Evolutionary conservation across 1,140 invertebrate species (phyloP).

Genomic region (Prorops nasuta): DNA sequence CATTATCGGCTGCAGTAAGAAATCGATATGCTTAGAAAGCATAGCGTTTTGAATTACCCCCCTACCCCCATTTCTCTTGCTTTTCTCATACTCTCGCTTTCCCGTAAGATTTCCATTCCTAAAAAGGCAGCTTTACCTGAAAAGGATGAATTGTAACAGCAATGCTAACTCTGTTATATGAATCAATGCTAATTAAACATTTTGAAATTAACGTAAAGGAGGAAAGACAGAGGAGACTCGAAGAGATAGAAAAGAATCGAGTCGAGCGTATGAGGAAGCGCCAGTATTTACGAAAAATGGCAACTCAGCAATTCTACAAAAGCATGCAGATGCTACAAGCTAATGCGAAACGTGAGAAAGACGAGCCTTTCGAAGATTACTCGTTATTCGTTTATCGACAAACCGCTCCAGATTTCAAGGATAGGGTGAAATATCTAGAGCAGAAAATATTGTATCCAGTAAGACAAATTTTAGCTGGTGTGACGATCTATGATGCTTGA

Average conservation of each 20-base stretch:
- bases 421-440: conserved; percentile 75
- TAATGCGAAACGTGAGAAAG: conserved; percentile 61
- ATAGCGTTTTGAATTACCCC: no score
- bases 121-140: no score
- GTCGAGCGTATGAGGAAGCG: conserved; percentile 65
- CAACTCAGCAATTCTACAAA: conserved; percentile 73
- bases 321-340: conserved; percentile 75
- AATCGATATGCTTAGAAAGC: no score
- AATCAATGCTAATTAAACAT: conserved; percentile 12
- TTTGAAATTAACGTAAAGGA: conserved; percentile 55
- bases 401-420: conserved; percentile 72
- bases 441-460: conserved; percentile 72
- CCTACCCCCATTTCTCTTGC: no score
- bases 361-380: conserved; percentile 71
- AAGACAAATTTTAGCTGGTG: conserved; percentile 51
- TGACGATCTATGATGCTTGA: conserved; percentile 1
- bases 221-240: conserved; percentile 65
- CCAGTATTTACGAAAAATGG: conserved; percentile 66
- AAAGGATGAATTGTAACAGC: no score
- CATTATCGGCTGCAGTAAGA: no score
- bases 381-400: conserved; percentile 73
- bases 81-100: no score
- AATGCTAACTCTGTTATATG: no score
- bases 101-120: no score
- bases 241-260: conserved; percentile 69